Evolutionary conservation across 2,888 invertebrate species (phyloP).

Genomic region (Parnassius orleans): DNA sequence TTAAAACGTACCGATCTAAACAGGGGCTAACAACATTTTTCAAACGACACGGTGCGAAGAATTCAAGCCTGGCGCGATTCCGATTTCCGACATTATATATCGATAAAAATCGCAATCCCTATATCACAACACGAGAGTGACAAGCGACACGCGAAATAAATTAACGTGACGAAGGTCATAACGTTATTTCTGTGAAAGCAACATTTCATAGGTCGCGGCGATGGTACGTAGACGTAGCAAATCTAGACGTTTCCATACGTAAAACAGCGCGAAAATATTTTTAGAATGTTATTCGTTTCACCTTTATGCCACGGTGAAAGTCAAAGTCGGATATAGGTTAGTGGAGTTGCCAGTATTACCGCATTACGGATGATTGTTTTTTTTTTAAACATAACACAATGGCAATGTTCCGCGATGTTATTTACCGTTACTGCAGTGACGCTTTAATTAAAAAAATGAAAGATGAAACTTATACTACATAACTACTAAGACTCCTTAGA

Average conservation of each 20-base stretch:
- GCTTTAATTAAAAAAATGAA: too few relatives aligned
- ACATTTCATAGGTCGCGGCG: neutral
- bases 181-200: constrained; percentile 9
- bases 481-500: too few relatives aligned
- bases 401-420: neutral
- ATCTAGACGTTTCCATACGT: constrained; percentile 1
- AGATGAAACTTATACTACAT: too few relatives aligned
- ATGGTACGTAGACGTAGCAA: neutral
- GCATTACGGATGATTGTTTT: neutral
- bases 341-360: neutral
- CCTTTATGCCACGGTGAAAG: constrained; percentile 7
- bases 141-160: constrained; percentile 5
- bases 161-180: neutral
- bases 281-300: constrained; percentile 12
- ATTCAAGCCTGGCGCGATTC: too few relatives aligned
- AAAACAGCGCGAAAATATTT: constrained; percentile 5
- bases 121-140: neutral
- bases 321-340: constrained; percentile 1
- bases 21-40: too few relatives aligned
- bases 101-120: neutral
- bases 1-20: too few relatives aligned
- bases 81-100: neutral
- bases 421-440: neutral
- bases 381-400: neutral
- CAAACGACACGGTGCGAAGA: too few relatives aligned